A percentile compares a stretch with the other conserved stretches of the same genome.
phyloP scores from a whole-genome alignment of 1,140 invertebrate species.

The Trichonephila clavipes region DNA sequence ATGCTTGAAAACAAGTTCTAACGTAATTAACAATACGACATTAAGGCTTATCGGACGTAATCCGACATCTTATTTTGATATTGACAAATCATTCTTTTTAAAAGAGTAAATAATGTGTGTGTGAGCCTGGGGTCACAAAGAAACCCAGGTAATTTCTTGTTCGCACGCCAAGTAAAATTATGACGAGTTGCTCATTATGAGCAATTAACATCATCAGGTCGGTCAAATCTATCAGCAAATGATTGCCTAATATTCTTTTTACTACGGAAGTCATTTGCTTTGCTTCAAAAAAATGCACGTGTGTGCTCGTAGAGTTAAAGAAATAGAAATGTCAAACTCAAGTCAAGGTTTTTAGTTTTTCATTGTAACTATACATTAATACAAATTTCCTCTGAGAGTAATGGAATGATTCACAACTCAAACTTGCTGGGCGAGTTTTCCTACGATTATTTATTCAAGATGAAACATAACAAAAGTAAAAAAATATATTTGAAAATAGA shows the following conservation, averaged over 20 bases:
- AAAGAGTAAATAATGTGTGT: not conserved
- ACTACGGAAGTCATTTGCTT: constrained; percentile 19
- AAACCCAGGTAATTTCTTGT: not conserved
- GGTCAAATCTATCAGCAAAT: constrained; percentile 22
- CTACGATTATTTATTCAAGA: not conserved
- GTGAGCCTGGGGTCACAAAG: not conserved
- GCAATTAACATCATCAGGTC: not conserved
- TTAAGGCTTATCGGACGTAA: not conserved
- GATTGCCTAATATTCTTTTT: constrained; percentile 1
- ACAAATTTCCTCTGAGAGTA: not conserved
- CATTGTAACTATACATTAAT: too few relatives aligned
- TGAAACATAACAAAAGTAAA: too few relatives aligned
- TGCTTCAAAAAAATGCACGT: not conserved
- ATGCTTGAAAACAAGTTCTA: not conserved
- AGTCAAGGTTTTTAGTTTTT: too few relatives aligned
- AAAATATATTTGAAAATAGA: too few relatives aligned
- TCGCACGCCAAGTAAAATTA: not conserved
- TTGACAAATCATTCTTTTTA: not conserved
- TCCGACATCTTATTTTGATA: not conserved
- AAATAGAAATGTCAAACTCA: too few relatives aligned
- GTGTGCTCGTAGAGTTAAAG: too few relatives aligned
- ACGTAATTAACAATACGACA: not conserved
- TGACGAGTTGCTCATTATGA: not conserved
- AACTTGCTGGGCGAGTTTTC: not conserved
- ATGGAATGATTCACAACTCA: not conserved